Conservation (phyloP, 2,113 vertebrate species). For the Perognathus longimembris region DNA sequence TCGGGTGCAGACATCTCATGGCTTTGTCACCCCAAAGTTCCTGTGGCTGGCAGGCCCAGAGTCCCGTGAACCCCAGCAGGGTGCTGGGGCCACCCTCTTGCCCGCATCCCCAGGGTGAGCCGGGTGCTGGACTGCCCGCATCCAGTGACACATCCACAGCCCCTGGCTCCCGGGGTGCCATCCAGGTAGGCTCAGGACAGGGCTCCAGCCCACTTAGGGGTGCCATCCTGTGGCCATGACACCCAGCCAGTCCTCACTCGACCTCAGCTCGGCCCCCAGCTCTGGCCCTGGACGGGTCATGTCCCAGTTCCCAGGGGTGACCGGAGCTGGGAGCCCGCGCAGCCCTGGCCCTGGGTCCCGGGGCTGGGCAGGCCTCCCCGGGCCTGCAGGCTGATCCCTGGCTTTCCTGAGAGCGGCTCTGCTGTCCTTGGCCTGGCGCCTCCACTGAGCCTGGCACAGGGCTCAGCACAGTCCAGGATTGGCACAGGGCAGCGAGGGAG, state of each 20-base stretch:
- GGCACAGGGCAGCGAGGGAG: conserved; percentile 55
- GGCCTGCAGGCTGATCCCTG: conserved; percentile 51
- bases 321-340: too few species aligned
- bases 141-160: too few species aligned
- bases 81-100: background rate
- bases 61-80: accelerated
- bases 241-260: too few species aligned
- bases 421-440: conserved; percentile 78
- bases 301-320: too few species aligned
- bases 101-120: background rate
- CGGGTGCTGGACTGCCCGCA: too few species aligned
- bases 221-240: too few species aligned
- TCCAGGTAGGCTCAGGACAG: too few species aligned
- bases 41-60: background rate
- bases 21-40: background rate
- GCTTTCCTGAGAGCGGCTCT: conserved; percentile 80
- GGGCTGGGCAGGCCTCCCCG: conserved; percentile 29
- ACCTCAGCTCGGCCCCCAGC: too few species aligned
- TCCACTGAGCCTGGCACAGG: conserved; percentile 76
- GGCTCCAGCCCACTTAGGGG: too few species aligned
- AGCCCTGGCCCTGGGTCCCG: background rate
- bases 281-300: too few species aligned
- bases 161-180: too few species aligned
- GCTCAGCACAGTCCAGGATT: conserved; percentile 74
- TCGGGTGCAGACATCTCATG: background rate